These are phyloP conservation scores for Lates calcarifer DNA, from an alignment of 2,113 vertebrate species.

Conservation along the genomic window DNA sequence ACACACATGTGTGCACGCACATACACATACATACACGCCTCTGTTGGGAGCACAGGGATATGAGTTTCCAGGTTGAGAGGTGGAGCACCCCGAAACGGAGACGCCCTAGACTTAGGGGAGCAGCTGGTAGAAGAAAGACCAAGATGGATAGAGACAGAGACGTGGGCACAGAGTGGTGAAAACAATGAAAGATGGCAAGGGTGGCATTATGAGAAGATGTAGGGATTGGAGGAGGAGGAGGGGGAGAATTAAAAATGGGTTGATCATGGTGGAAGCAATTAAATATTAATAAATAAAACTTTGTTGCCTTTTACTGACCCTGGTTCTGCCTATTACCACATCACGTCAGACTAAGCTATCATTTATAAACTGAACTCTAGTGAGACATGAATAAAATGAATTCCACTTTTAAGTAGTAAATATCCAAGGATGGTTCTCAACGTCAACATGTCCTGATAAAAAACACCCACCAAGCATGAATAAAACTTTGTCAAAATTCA, in stretches of 20 bases:
- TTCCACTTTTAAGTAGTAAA: background rate
- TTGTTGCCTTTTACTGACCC: background rate
- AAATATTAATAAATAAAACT: conserved; percentile 10
- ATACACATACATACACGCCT: conserved; percentile 20
- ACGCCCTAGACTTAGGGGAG: conserved; percentile 57
- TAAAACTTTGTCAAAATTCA: too few relatives aligned
- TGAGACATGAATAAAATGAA: background rate
- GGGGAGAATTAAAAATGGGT: conserved; percentile 3
- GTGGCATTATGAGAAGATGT: conserved; percentile 25
- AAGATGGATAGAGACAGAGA: conserved; percentile 50
- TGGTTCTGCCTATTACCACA: background rate
- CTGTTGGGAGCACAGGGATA: conserved; percentile 51
- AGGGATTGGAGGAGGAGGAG: background rate
- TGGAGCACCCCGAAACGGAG: conserved; percentile 71
- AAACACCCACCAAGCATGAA: too few relatives aligned
- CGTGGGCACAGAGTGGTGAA: conserved; percentile 24
- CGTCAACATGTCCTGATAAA: background rate
- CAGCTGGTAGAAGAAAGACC: conserved; percentile 76
- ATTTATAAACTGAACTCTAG: background rate
- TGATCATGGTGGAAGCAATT: conserved; percentile 21
- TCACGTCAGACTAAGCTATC: background rate
- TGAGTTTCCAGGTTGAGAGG: conserved; percentile 72
- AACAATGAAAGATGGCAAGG: conserved; percentile 51
- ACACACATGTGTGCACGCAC: conserved; percentile 39
- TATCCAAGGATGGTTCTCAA: background rate